phyloP scores from a whole-genome alignment of 2,888 invertebrate genomes.

The Crematogaster levior region DNA sequence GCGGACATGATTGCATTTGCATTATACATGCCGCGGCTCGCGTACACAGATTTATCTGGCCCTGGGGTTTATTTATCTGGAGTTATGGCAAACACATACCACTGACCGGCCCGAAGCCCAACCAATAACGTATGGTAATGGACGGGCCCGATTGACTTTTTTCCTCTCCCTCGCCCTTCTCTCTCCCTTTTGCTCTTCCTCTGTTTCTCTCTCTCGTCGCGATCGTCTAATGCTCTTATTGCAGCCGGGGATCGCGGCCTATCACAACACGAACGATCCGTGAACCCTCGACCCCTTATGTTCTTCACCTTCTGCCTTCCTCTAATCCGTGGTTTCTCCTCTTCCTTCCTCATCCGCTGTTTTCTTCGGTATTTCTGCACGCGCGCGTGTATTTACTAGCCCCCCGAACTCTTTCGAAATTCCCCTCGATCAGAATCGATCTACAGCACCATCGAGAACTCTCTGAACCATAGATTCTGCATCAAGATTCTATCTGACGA shows the following conservation, averaged over 20 bases:
- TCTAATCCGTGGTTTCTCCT: constrained; percentile 41
- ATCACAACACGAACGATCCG: constrained; percentile 78
- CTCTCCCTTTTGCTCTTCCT: constrained; percentile 16
- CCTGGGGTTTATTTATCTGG: constrained; percentile 84
- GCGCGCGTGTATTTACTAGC: constrained; percentile 12
- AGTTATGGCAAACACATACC: constrained; percentile 83
- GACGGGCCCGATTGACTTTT: constrained; percentile 80
- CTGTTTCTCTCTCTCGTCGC: constrained; percentile 21
- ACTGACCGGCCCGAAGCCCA: constrained; percentile 78
- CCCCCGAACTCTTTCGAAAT: constrained; percentile 34
- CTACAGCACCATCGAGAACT: constrained; percentile 23
- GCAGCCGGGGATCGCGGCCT: constrained; percentile 67
- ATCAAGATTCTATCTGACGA: constrained; percentile 1
- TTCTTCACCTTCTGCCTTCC: constrained; percentile 57
- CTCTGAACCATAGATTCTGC: background rate
- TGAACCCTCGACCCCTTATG: constrained; percentile 76
- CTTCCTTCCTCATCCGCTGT: constrained; percentile 14
- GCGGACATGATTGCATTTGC: constrained; percentile 85
- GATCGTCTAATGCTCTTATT: constrained; percentile 70
- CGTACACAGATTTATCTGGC: constrained; percentile 82
- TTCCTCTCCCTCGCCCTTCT: constrained; percentile 59
- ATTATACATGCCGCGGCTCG: constrained; percentile 83
- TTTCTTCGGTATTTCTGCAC: constrained; percentile 51
- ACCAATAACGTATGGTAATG: constrained; percentile 84
- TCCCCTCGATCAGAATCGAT: constrained; percentile 13